A percentile compares a stretch with the other conserved stretches of the same genome.
Evolutionary conservation across 2,113 vertebrate species (phyloP).

Genomic region (Isurus oxyrinchus): DNA sequence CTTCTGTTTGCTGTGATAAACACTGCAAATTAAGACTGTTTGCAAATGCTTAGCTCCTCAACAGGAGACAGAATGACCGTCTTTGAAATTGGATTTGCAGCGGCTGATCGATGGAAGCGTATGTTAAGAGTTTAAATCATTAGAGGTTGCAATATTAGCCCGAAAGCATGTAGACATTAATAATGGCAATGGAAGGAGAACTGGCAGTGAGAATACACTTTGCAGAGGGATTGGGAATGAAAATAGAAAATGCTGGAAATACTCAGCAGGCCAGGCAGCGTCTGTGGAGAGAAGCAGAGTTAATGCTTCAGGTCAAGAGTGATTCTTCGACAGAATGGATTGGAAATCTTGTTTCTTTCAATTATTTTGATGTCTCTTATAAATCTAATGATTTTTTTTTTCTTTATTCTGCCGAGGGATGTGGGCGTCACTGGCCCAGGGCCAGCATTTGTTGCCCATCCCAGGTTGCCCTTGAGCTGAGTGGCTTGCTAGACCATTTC

Average conservation of each 20-base stretch:
- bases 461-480: too few species aligned
- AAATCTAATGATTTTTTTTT: not conserved
- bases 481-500: too few species aligned
- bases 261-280: too few species aligned
- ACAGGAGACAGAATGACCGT: not conserved
- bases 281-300: too few species aligned
- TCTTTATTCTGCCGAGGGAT: too few species aligned
- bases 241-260: too few species aligned
- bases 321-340: not conserved
- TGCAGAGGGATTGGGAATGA: not conserved
- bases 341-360: not conserved
- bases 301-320: too few species aligned
- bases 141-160: not conserved
- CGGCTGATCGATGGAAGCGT: not conserved
- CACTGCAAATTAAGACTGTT: not conserved
- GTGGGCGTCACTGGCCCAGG: too few species aligned
- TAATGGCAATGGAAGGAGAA: not conserved
- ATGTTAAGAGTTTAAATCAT: not conserved
- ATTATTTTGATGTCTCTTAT: not conserved
- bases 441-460: too few species aligned
- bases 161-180: not conserved
- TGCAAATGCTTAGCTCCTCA: not conserved
- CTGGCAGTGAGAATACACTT: not conserved
- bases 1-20: not conserved
- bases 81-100: constrained; percentile 14